A percentile compares a stretch with the other conserved stretches of the same genome.
Conservation (phyloP, 2,797 vertebrate genomes). For the Pipistrellus nathusii region DNA sequence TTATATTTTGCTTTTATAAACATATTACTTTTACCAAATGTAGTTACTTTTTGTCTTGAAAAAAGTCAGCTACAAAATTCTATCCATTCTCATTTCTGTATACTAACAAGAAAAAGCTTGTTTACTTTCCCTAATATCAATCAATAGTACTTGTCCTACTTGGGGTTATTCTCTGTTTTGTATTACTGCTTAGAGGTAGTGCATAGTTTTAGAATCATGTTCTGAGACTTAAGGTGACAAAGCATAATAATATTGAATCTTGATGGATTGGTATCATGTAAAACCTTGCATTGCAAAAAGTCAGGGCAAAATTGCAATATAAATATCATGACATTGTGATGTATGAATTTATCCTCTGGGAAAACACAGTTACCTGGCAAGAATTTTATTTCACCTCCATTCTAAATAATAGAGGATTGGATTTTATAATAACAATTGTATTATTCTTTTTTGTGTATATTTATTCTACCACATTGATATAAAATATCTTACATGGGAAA, state of each 20-base stretch:
- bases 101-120: not conserved
- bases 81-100: not conserved
- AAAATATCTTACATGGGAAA: not conserved
- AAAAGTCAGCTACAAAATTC: not conserved
- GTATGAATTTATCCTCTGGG: constrained; percentile 34
- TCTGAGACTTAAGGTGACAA: constrained; percentile 31
- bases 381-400: not conserved
- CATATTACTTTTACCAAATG: not conserved
- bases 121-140: constrained; percentile 47
- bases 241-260: constrained; percentile 36
- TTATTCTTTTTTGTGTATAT: not conserved
- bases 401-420: not conserved
- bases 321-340: constrained; percentile 39
- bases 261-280: constrained; percentile 50
- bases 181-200: not conserved
- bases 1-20: not conserved
- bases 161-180: constrained; percentile 11
- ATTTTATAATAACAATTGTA: constrained; percentile 4
- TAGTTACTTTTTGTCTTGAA: not conserved
- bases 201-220: constrained; percentile 28
- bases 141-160: not conserved
- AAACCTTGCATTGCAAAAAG: constrained; percentile 28
- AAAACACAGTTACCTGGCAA: constrained; percentile 21
- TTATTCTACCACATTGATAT: not conserved
- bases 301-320: constrained; percentile 34